Percentiles rank a stretch among this genome's conserved stretches.
Evolutionary conservation across 2,113 vertebrate genomes (phyloP).

Genomic region (Heptranchias perlo): DNA sequence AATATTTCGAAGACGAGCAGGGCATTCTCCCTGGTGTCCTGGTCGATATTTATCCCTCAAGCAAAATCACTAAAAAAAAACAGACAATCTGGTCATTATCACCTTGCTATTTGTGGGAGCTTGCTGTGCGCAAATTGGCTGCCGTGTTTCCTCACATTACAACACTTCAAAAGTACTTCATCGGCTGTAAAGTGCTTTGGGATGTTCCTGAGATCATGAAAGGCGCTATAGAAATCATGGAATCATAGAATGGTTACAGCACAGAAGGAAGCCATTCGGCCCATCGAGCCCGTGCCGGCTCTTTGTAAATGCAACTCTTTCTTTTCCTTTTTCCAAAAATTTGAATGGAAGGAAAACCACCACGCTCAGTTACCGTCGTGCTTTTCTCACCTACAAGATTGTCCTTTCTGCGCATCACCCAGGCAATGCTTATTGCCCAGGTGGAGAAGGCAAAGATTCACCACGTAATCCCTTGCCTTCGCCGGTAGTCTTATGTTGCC

Average conservation of each 20-base stretch:
- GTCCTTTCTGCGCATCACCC: not conserved
- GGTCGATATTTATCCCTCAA: too few relatives aligned
- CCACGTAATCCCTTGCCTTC: not conserved
- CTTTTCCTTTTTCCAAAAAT: not conserved
- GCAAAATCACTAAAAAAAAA: too few relatives aligned
- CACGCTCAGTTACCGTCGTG: not conserved
- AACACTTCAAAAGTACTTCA: not conserved
- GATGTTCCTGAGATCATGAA: not conserved
- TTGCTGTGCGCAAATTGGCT: not conserved
- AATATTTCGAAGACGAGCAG: too few relatives aligned
- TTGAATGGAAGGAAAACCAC: not conserved
- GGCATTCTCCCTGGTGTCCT: too few relatives aligned
- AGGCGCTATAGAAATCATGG: too few relatives aligned
- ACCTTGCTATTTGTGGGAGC: not conserved
- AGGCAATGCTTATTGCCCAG: not conserved
- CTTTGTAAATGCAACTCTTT: not conserved
- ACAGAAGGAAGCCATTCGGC: too few relatives aligned
- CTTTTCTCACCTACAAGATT: not conserved
- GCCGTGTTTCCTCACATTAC: not conserved
- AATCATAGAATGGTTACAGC: too few relatives aligned
- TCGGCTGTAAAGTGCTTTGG: not conserved
- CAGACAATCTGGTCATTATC: not conserved
- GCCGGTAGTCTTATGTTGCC: not conserved
- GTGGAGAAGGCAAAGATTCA: not conserved
- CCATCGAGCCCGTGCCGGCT: too few relatives aligned